phyloP scores from a whole-genome alignment of 2,888 invertebrate genomes.

The Amphipoea lucens region DNA sequence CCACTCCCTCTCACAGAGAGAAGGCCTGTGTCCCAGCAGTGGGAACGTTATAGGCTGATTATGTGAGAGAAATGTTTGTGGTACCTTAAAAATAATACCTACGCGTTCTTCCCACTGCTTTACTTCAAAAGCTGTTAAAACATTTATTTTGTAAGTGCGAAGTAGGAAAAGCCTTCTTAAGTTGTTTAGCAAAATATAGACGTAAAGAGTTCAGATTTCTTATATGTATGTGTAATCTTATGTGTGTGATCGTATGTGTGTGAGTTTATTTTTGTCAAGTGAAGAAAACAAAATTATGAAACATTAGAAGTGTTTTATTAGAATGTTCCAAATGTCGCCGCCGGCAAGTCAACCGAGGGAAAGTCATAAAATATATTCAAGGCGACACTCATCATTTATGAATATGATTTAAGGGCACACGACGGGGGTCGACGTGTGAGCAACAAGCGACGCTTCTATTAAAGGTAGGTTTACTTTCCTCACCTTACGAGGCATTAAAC shows the following conservation, averaged over 20 bases:
- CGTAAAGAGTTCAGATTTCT: neutral
- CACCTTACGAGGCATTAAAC: slow-evolving; percentile 8
- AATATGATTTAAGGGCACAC: slow-evolving; percentile 65
- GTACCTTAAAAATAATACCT: slow-evolving; percentile 11
- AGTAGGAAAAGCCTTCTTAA: neutral
- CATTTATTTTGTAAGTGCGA: neutral
- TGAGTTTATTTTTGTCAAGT: neutral
- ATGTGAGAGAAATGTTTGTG: slow-evolving; percentile 7
- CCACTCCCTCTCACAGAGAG: no score
- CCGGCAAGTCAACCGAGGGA: slow-evolving; percentile 44
- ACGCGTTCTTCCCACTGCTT: neutral
- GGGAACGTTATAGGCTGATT: no score
- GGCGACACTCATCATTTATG: slow-evolving; percentile 66
- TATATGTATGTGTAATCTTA: neutral
- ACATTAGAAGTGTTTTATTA: slow-evolving; percentile 57
- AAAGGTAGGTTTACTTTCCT: slow-evolving; percentile 47
- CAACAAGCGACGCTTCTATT: slow-evolving; percentile 56
- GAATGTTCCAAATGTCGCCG: slow-evolving; percentile 61
- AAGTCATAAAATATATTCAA: slow-evolving; percentile 64
- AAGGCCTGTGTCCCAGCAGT: no score
- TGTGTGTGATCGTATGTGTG: neutral
- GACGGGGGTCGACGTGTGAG: slow-evolving; percentile 53
- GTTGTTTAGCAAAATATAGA: slow-evolving; percentile 6
- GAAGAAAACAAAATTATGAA: slow-evolving; percentile 39
- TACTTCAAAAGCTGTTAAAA: neutral